Conservation (phyloP, 2,797 vertebrate species). For the Alcedo quadribrachys region DNA sequence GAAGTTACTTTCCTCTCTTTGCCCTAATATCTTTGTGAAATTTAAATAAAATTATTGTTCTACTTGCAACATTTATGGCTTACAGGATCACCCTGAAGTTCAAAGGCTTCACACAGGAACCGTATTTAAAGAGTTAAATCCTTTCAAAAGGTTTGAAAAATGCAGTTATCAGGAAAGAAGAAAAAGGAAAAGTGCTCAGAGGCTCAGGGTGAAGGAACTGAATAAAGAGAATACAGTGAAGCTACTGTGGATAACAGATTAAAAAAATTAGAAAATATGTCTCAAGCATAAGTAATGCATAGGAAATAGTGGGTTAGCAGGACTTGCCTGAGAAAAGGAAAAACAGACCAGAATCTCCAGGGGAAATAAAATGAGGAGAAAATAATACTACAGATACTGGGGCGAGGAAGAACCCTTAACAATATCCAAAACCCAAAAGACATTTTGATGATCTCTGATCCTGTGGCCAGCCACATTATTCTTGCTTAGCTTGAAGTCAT, state of each 20-base stretch:
- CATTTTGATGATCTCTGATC: background rate
- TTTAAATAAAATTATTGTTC: conserved; percentile 21
- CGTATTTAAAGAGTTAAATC: background rate
- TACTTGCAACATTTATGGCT: background rate
- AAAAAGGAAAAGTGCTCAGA: background rate
- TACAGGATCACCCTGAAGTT: conserved; percentile 21
- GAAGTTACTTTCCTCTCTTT: background rate
- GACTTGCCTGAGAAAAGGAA: background rate
- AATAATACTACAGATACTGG: background rate
- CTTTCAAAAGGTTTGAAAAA: conserved; percentile 6
- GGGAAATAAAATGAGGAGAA: background rate
- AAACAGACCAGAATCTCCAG: background rate
- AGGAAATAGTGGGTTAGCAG: background rate
- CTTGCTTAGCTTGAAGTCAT: background rate
- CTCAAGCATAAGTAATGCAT: background rate
- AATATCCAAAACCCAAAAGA: background rate
- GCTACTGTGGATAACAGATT: background rate
- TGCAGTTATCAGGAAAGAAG: background rate
- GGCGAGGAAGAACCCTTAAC: background rate
- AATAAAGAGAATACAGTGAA: background rate
- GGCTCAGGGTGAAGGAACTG: background rate
- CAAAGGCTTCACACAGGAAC: conserved; percentile 10
- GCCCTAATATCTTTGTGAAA: background rate
- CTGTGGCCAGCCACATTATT: background rate
- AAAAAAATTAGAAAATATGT: background rate